phyloP scores from a whole-genome alignment of 2,797 vertebrate species.

The Myiothlypis chrysogaster region DNA sequence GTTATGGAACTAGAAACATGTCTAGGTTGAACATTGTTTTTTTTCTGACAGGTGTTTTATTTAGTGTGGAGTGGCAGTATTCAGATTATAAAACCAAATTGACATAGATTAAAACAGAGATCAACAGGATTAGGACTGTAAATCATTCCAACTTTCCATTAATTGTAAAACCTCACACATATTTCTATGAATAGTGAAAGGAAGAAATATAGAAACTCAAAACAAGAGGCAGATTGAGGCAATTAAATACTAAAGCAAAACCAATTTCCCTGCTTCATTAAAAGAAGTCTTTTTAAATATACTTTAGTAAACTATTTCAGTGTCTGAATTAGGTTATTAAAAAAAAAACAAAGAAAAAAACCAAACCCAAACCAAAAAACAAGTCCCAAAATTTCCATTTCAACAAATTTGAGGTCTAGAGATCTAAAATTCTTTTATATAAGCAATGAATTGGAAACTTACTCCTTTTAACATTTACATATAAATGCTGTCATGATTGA shows the following conservation, averaged over 20 bases:
- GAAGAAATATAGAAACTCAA: neutral
- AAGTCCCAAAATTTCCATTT: neutral
- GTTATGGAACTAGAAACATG: neutral
- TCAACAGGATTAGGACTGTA: neutral
- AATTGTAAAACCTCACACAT: neutral
- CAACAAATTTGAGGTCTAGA: neutral
- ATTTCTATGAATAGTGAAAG: neutral
- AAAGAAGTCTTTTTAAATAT: neutral
- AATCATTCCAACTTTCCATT: neutral
- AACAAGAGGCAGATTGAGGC: neutral
- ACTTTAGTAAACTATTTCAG: neutral
- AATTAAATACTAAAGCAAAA: neutral
- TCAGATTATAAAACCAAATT: neutral
- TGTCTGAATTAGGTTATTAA: neutral
- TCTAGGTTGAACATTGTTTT: neutral
- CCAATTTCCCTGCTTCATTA: neutral
- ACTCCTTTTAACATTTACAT: neutral
- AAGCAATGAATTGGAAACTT: neutral
- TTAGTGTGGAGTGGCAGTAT: neutral
- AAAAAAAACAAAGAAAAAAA: no score
- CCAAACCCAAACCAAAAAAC: no score
- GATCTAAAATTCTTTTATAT: neutral
- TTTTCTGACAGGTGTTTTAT: neutral
- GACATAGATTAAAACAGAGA: neutral
- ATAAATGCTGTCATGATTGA: neutral